Evolutionary conservation across 1,140 invertebrate species (phyloP).

Genomic region (Drosophila varians): DNA sequence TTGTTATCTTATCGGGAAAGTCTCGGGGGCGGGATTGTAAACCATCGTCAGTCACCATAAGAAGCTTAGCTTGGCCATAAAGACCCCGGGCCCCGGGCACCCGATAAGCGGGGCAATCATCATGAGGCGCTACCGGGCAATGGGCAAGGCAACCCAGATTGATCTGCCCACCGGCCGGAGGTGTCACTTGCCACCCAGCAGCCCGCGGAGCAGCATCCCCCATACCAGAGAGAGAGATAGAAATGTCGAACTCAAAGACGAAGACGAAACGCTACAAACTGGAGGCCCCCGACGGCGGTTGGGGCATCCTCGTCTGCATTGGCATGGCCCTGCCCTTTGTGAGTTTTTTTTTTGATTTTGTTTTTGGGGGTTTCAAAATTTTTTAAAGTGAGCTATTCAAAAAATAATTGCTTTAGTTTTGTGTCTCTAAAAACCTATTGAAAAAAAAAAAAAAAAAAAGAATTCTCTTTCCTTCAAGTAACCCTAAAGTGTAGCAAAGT

Average conservation of each 20-base stretch:
- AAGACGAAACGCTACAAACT: conserved; percentile 43
- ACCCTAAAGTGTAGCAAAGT: no score
- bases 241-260: not conserved
- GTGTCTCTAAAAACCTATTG: not conserved
- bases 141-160: not conserved
- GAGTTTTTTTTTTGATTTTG: conserved; percentile 83
- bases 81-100: no score
- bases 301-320: conserved; percentile 87
- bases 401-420: no score
- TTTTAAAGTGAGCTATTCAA: no score
- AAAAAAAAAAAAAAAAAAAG: not conserved
- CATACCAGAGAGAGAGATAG: no score
- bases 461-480: no score
- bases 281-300: conserved; percentile 86
- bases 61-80: conserved; percentile 54
- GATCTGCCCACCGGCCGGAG: not conserved
- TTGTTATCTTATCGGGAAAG: conserved; percentile 43
- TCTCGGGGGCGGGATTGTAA: not conserved
- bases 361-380: no score
- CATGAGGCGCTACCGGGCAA: conserved; percentile 30
- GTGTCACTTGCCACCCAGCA: conserved; percentile 34
- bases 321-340: conserved; percentile 86
- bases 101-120: conserved; percentile 35
- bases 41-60: conserved; percentile 48
- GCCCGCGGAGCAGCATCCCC: conserved; percentile 13